These are phyloP conservation scores for Malurus splendens DNA, from an alignment of 2,797 vertebrate genomes.

Conservation along the genomic window DNA sequence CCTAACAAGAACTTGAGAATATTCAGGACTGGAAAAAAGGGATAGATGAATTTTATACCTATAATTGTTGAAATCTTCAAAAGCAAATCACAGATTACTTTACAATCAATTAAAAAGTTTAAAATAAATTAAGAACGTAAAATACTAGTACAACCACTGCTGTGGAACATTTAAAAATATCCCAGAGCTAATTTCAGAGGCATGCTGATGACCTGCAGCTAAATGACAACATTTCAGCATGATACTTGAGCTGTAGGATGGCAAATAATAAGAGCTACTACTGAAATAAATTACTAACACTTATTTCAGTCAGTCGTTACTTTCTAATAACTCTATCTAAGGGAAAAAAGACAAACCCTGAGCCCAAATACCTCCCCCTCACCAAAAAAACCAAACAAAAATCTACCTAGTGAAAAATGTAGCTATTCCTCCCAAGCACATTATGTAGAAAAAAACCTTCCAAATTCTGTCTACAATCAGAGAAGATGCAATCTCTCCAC, in stretches of 20 bases:
- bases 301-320: not conserved
- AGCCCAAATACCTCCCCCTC: not conserved
- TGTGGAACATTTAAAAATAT: not conserved
- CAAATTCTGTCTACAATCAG: not conserved
- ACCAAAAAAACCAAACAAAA: not conserved
- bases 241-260: not conserved
- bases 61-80: not conserved
- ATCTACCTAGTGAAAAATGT: not conserved
- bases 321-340: not conserved
- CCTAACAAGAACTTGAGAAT: not conserved
- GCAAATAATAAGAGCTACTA: not conserved
- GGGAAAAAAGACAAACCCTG: not conserved
- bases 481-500: not conserved
- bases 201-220: not conserved
- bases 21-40: not conserved
- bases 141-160: not conserved
- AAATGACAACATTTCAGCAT: not conserved
- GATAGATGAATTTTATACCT: not conserved
- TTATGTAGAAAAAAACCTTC: not conserved
- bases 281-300: not conserved
- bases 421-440: not conserved
- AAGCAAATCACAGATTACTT: not conserved
- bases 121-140: not conserved
- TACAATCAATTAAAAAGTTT: not conserved
- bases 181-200: not conserved